Base-by-base conservation (phyloP, 1,140 invertebrate genomes). In the Euborellia annulipes region DNA sequence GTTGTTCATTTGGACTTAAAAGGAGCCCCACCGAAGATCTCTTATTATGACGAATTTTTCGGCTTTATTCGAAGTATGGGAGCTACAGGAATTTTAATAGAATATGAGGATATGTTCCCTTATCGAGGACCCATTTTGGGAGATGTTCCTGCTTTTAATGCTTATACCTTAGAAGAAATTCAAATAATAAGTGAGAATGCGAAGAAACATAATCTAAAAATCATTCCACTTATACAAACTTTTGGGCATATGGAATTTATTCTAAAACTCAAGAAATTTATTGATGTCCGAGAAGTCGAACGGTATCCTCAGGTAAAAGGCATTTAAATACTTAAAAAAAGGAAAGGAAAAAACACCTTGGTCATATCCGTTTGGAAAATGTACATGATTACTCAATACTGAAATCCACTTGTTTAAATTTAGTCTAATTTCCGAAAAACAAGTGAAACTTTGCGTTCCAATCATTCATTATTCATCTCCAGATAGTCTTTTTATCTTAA, bases 1-100 rank as follows among this genome's bases (percentile, higher is more conserved):
- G 63, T 79, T 27, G 76, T 94, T 1, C 90, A 94, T 62, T 62
- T 95, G 1, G 90, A 94, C 66, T 65, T 94, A 2, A 94, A 95
- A 63, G 90, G 90, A 13, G 86, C 85, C 0, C 85, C 90, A 2
- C 83, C 85, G 0, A 79, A 75, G 50, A 54, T 86, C 0, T 56
- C 58, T n/a, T 83, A 78, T 60, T 73, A 86, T 27, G 74, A 75
- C 54, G 70, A 79, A 42, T 50, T 93, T 0, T 72, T 95, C 40
- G 77, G 78, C 2, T 63, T 88, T 45, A 57, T 95, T 0, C 78
- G 77, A 54, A 69, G 71, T 38, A 60, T 87, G 49, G 69, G 72
- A 36, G 70, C 68, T 7, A 78, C 62, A 16, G 65, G 62, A 20
- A 20, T 81, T 36, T 57, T 79, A 17, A 47, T 81, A 9, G 77